phyloP scores from a whole-genome alignment of 2,113 vertebrate genomes.

The Nibea coibor region DNA sequence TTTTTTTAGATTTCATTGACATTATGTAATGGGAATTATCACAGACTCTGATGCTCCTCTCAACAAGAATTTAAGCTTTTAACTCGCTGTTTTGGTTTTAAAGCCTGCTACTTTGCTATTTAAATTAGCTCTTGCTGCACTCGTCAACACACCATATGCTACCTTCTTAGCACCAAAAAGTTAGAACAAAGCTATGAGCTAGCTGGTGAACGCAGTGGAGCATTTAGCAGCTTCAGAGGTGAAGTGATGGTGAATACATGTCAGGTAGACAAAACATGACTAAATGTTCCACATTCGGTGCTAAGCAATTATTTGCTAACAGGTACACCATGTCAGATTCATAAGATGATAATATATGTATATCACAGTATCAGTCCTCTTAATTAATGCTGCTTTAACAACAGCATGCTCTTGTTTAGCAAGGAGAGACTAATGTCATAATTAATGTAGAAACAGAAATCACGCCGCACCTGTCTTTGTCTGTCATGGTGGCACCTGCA shows the following conservation, averaged over 20 bases:
- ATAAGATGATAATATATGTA: neutral
- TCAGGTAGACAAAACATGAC: neutral
- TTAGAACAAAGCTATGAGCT: neutral
- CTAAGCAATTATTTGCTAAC: neutral
- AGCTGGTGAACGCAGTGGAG: neutral
- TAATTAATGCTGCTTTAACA: neutral
- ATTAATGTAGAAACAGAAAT: neutral
- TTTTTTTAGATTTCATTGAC: neutral
- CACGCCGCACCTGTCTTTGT: neutral
- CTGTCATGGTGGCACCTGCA: neutral
- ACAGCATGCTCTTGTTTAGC: neutral
- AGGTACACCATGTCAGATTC: neutral
- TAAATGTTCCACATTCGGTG: neutral
- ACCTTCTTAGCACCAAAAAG: neutral
- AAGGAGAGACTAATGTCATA: no score
- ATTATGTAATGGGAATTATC: neutral
- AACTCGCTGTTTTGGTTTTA: neutral
- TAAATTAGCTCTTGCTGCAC: neutral
- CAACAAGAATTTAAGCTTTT: neutral
- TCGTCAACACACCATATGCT: neutral
- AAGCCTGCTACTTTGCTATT: neutral
- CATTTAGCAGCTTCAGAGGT: neutral
- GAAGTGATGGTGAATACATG: neutral
- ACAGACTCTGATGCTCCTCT: neutral
- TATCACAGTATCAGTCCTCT: no score